Conservation (phyloP, 2,797 vertebrate species). For the Aeoliscus strigatus region DNA sequence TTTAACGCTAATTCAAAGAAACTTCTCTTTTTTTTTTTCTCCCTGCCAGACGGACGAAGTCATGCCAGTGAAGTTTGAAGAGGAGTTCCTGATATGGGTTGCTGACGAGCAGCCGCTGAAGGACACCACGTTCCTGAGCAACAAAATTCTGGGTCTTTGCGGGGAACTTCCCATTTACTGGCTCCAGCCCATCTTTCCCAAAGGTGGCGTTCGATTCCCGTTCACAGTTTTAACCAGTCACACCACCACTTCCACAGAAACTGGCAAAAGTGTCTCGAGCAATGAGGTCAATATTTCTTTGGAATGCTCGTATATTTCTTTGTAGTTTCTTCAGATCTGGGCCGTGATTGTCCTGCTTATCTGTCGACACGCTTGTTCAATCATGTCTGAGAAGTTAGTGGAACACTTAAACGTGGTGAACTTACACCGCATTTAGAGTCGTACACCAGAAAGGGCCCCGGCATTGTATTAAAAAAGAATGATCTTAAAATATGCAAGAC, state of each 20-base stretch:
- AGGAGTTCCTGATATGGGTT: slow-evolving; percentile 86
- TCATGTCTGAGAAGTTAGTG: slow-evolving; percentile 38
- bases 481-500: slow-evolving; percentile 68
- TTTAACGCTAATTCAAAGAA: slow-evolving; percentile 27
- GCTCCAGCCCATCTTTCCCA: slow-evolving; percentile 81
- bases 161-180: slow-evolving; percentile 85
- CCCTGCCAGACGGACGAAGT: slow-evolving; percentile 82
- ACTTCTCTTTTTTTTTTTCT: slow-evolving; percentile 23
- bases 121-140: slow-evolving; percentile 84
- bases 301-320: slow-evolving; percentile 6
- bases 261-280: neutral
- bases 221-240: neutral
- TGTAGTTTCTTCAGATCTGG: slow-evolving; percentile 21
- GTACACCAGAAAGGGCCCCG: slow-evolving; percentile 33
- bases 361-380: slow-evolving; percentile 45
- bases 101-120: slow-evolving; percentile 82
- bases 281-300: neutral
- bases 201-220: slow-evolving; percentile 72
- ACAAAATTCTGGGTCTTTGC: slow-evolving; percentile 85
- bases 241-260: neutral
- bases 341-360: slow-evolving; percentile 32
- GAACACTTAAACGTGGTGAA: slow-evolving; percentile 46
- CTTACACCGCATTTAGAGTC: slow-evolving; percentile 44
- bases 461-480: slow-evolving; percentile 65
- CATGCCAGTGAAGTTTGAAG: slow-evolving; percentile 86